Percentiles rank a stretch among this genome's conserved stretches.
Evolutionary conservation across 1,140 invertebrate species (phyloP).

Genomic region (Atta cephalotes): DNA sequence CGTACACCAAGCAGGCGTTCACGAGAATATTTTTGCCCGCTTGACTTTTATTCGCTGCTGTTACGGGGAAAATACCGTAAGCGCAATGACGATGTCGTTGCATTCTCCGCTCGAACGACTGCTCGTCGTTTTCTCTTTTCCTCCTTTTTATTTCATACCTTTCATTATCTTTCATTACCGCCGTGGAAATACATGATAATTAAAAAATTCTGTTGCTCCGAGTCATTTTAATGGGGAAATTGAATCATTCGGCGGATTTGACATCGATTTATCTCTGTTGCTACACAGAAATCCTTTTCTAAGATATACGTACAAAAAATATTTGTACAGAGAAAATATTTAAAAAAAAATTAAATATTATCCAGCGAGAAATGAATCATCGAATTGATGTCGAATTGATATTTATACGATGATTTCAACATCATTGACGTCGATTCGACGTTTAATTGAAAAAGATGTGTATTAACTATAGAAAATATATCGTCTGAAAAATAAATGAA

Average conservation of each 20-base stretch:
- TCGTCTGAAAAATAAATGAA: no score
- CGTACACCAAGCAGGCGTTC: slow-evolving; percentile 6
- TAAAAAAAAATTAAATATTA: no score
- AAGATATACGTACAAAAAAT: background rate
- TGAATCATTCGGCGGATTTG: background rate
- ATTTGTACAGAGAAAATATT: no score
- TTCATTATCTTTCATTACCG: background rate
- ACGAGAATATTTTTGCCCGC: slow-evolving; percentile 41
- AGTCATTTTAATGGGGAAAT: background rate
- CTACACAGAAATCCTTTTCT: background rate
- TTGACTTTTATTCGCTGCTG: slow-evolving; percentile 33
- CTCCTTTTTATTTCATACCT: slow-evolving; percentile 7
- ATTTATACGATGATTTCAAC: no score
- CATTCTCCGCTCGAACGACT: background rate
- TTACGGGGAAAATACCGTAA: slow-evolving; percentile 14
- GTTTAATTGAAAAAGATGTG: no score
- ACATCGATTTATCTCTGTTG: background rate
- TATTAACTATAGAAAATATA: no score
- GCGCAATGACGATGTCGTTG: background rate
- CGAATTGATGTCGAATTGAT: no score
- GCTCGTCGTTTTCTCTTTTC: background rate
- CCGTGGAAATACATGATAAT: slow-evolving; percentile 26
- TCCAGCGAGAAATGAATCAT: no score
- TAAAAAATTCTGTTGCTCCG: slow-evolving; percentile 38
- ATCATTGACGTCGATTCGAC: no score